Evolutionary conservation across 35 echinoderm and acorn worm genomes (phyloP).

Genomic region (Lytechinus variegatus): DNA sequence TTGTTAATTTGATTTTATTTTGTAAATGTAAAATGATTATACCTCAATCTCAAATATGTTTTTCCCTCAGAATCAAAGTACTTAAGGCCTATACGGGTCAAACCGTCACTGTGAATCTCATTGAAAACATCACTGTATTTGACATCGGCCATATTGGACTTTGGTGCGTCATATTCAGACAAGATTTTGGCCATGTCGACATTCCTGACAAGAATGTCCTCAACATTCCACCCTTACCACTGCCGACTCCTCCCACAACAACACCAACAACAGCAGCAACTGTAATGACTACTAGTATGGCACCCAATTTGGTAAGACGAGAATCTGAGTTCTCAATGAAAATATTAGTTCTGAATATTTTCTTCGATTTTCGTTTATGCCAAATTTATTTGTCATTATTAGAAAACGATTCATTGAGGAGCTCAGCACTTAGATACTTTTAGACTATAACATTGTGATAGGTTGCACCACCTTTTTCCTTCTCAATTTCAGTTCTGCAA

Average conservation of each 20-base stretch:
- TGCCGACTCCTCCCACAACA: neutral
- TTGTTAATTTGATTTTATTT: too few species aligned
- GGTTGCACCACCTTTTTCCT: neutral
- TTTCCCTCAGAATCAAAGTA: neutral
- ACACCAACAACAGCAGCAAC: neutral
- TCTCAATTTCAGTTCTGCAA: slow-evolving; percentile 52
- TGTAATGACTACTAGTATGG: neutral
- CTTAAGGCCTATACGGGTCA: neutral
- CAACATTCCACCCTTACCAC: neutral
- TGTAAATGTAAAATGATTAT: too few species aligned
- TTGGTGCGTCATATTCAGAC: neutral
- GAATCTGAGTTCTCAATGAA: neutral
- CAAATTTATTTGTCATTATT: neutral
- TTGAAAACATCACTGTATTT: slow-evolving; percentile 30
- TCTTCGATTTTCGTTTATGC: neutral
- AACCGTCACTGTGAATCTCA: slow-evolving; percentile 47
- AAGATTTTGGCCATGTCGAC: slow-evolving; percentile 58
- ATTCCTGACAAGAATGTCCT: neutral
- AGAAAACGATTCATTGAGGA: too few species aligned
- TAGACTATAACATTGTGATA: too few species aligned
- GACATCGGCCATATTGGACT: slow-evolving; percentile 54
- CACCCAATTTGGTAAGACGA: neutral
- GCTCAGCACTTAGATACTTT: too few species aligned
- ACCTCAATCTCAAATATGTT: neutral
- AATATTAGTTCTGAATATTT: neutral